Evolutionary conservation across 2,888 invertebrate species (phyloP), one percentile per base, ranked within the genome.

Genomic region (Drosophila ustulata): DNA sequence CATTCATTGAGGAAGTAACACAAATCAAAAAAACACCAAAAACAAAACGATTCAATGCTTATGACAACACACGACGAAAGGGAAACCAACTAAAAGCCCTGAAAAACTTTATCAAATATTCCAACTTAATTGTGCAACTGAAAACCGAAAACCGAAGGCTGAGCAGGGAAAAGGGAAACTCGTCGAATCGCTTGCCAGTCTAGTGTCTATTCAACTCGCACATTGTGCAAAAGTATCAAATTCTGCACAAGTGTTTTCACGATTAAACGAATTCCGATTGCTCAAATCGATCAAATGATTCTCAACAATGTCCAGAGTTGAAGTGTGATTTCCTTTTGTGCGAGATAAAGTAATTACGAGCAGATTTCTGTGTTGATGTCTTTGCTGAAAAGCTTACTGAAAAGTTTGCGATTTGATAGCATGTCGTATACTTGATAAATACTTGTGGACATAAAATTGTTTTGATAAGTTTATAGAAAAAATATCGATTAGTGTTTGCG

Each of bases 1-100:
- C 80, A 73, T 65, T 69, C 78, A 78, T 78, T 73, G 56, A 52
- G 59, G 52, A 75, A 64, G 58, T 70, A 37, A 53, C 69, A 46
- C 37, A 52, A 77, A 64, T 61, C 59, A 61, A 64, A 63, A 5
- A 39, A 39, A 2, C n/a, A 39, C 1, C 9, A 26, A 3, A 37
- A 11, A 39, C 13, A 41, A 53, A 59, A 13, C 7, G 13, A 50
- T 25, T 66, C 8, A 43, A 37, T 52, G 32, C 23, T 56, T 46
- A 53, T 58, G 53, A 55, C 56, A 41, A 55, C 56, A 55, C 56
- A 46, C 50, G 23, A 26, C n/a, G n/a, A n/a, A 30, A 11, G 55
- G 46, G 43, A 61, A 67, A 32, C 51, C 39, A 43, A 63, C 71
- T 37, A 61, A 76, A 61, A 57, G 49, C 45, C 49, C 28, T 30